Evolutionary conservation across 2,113 vertebrate genomes (phyloP), one percentile per base, ranked within the genome.

Genomic region (Connochaetes taurinus): DNA sequence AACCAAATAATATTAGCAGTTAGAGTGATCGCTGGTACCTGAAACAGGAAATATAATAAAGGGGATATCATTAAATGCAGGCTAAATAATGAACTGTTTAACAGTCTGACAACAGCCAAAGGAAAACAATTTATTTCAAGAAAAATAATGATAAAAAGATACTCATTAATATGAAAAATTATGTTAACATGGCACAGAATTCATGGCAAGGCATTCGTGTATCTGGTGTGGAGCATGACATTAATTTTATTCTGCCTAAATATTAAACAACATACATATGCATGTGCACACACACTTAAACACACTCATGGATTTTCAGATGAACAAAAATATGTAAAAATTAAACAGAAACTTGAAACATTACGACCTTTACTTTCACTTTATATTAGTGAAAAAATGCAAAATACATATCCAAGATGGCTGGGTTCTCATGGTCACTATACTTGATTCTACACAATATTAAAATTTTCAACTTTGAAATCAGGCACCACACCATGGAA

Each of bases 1-100:
- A 99, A 99, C 99, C 99, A 99, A 98, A 99, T 99, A 95, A 99
- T 99, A 98, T 99, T 99, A 92, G 99, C 99, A 76, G 99, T 99
- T 97, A 99, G 98, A n/a, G 99, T 99, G 97, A 99, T 99, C 82
- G 99, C 99, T 81, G 99, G 99, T 80, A 99, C 99, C 99, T 99
- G 2, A 93, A 80, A 97, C 11, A 64, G 64, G 71, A 87, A 96
- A 83, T 14, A 23, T 14, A 67, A 92, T 40, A 76, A 36, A 9
- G 9, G 23, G 17, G 33, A 88, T 87, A 67, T 87, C 45, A 94
- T 80, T 85, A 85, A 90, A 78, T 19, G 5, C 1, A 91, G 23
- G n/a, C 27, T 58, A 87, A 78, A 67, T 16, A 92, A 50, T 17
- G 83, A 85, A 17, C 7, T 95, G 17, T 50, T 87, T 43, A 87